phyloP scores from a whole-genome alignment of 1,140 invertebrate species.

The Copidosoma floridanum region DNA sequence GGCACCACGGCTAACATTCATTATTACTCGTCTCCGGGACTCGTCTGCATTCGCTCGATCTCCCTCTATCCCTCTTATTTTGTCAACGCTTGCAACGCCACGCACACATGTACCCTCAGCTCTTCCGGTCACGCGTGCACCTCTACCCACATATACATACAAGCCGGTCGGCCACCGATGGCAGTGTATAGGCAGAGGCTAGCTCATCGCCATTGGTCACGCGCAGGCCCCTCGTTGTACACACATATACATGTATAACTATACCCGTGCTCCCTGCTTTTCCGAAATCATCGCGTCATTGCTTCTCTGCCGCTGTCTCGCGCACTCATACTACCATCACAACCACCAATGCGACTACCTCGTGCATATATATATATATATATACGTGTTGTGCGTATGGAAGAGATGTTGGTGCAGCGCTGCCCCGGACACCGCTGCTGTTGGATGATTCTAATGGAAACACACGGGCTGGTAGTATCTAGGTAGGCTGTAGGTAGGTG shows the following conservation, averaged over 20 bases:
- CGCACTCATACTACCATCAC: no score
- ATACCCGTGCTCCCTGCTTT: no score
- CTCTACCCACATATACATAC: no score
- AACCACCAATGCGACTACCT: neutral
- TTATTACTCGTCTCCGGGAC: conserved; percentile 39
- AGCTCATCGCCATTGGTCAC: conserved; percentile 42
- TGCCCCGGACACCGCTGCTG: neutral
- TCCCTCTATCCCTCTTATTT: conserved; percentile 37
- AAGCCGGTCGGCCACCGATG: no score
- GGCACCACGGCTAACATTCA: conserved; percentile 46
- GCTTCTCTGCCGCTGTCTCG: neutral
- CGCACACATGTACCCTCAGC: conserved; percentile 28
- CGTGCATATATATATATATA: neutral
- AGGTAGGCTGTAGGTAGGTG: no score
- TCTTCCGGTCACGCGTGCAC: no score
- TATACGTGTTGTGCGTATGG: neutral
- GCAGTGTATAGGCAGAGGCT: no score
- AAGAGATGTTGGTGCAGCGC: neutral
- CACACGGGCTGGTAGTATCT: no score
- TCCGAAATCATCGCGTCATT: conserved; percentile 45
- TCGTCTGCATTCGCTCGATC: conserved; percentile 7
- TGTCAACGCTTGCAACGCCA: conserved; percentile 36
- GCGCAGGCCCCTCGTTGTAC: no score
- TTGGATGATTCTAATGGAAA: conserved; percentile 9
- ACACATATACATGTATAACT: no score